phyloP scores from a whole-genome alignment of 2,797 vertebrate genomes.

The Enteromius afrohamiltoni region DNA sequence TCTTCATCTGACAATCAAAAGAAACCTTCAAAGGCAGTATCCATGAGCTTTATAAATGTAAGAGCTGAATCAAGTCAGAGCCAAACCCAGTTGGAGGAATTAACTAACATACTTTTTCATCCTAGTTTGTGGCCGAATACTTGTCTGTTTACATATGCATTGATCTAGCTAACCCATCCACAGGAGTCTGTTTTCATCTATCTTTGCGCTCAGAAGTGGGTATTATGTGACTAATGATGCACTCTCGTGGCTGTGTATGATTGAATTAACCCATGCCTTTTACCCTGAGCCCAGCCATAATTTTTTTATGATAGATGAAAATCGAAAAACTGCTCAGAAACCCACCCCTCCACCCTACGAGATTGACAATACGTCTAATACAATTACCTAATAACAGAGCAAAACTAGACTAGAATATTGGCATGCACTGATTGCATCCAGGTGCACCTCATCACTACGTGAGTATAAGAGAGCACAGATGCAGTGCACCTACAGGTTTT shows the following conservation, averaged over 20 bases:
- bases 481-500: no score
- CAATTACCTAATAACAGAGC: constrained; percentile 49
- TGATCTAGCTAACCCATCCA: constrained; percentile 25
- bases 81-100: constrained; percentile 14
- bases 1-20: constrained; percentile 20
- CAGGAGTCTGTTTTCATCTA: constrained; percentile 25
- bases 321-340: constrained; percentile 10
- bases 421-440: no score
- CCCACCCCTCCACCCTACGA: constrained; percentile 12
- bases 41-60: background rate
- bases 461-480: no score
- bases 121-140: constrained; percentile 26
- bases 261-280: constrained; percentile 57
- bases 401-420: background rate
- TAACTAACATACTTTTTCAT: constrained; percentile 11
- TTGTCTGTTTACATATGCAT: constrained; percentile 48
- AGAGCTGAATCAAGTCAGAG: constrained; percentile 14
- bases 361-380: constrained; percentile 39
- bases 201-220: constrained; percentile 12
- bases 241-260: constrained; percentile 50
- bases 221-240: constrained; percentile 54
- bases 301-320: constrained; percentile 47
- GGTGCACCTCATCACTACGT: no score
- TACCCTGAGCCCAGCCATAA: constrained; percentile 48
- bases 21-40: constrained; percentile 29